Base-by-base conservation (phyloP, 2,113 vertebrate species). In the Astur gentilis region DNA sequence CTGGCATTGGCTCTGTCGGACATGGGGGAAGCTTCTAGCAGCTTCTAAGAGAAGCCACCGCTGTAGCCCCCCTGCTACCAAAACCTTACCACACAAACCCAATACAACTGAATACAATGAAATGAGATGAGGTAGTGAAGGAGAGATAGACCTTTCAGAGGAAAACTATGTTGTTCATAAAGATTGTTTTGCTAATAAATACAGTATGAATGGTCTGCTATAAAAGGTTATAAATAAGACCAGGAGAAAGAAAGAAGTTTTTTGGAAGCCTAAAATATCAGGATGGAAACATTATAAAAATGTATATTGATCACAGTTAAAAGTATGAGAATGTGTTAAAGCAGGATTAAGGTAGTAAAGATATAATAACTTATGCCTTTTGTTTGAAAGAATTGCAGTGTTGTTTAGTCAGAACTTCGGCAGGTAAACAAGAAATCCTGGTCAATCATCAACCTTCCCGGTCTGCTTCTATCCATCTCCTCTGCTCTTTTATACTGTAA, bases 111-210 rank as follows among this genome's bases (percentile, higher is more conserved):
- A 94, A 44, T 64, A 22, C 29, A 91, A 50, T 83, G 69, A 95
- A 95, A 40, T 55, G 32, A 27, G 18, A 84, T 81, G 27, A 89
- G 13, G 45, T n/a, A 66, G n/a, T 82, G 65, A 66, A 61, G 10
- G 45, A 83, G 29, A 64, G 14, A 50, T 0, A 49, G 76, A 42
- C 22, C 36, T 90, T 91, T 96, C 66, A 95, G 84, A 95, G 66
- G 86, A 94, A 96, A 96, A 84, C 20, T 44, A 61, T 86, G 80
- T 27, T 76, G 23, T 78, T 40, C 57, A 83, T 93, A 96, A 92
- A 89, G 19, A 83, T 66, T 83, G 5, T 27, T 49, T 94, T 95
- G 49, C 49, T 76, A 91, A 89, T 94, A 72, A 95, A 81, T 16
- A 7, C 3, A 17, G 23, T 25, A 20, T 26, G 5, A 57, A 32